These are phyloP conservation scores for Myioborus melanocephalus DNA, from an alignment of 2,797 vertebrate genomes.

Conservation along the genomic window DNA sequence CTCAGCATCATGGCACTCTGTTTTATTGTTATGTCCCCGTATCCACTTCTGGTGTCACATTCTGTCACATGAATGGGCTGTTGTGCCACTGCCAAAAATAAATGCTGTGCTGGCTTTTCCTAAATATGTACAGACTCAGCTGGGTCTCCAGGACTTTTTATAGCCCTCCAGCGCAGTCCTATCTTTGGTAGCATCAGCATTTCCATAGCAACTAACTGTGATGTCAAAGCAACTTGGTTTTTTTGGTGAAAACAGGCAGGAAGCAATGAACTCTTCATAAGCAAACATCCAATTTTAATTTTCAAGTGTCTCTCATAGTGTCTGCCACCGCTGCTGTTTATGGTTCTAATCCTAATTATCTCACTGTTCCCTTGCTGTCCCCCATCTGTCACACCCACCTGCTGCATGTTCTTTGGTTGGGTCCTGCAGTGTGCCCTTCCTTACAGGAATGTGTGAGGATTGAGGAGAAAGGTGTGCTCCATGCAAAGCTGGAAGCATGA, in stretches of 20 bases:
- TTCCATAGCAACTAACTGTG: constrained; percentile 42
- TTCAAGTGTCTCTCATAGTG: background rate
- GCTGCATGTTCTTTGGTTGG: background rate
- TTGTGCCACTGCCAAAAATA: background rate
- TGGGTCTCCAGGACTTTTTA: constrained; percentile 44
- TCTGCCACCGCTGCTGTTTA: background rate
- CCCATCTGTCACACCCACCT: background rate
- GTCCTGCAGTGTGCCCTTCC: background rate
- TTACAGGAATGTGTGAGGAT: background rate
- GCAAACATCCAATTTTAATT: constrained; percentile 26
- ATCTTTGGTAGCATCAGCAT: constrained; percentile 49
- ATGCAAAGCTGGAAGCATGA: background rate
- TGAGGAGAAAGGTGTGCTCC: background rate
- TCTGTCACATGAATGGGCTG: background rate
- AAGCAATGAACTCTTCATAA: constrained; percentile 20
- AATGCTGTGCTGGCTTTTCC: constrained; percentile 28
- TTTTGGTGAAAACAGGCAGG: constrained; percentile 20
- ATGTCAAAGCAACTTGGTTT: constrained; percentile 44
- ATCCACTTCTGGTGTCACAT: background rate
- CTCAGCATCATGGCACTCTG: background rate
- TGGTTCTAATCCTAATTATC: background rate
- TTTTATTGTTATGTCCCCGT: background rate
- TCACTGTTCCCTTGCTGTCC: background rate
- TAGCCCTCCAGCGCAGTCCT: constrained; percentile 20
- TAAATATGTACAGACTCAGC: background rate